These are phyloP conservation scores for Bucorvus abyssinicus DNA, from an alignment of 2,797 vertebrate genomes.

Conservation along the genomic window DNA sequence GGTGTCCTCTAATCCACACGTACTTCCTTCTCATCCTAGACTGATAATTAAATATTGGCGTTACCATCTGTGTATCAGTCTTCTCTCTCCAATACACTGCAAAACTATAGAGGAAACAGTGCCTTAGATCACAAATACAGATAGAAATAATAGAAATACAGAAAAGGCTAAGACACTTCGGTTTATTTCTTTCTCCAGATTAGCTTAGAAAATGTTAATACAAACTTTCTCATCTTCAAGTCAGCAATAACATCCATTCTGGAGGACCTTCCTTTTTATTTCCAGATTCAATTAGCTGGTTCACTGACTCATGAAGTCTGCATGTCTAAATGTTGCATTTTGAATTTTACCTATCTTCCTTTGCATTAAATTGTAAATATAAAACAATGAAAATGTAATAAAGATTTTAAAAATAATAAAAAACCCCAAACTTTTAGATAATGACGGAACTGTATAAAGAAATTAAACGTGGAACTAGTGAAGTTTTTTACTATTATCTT, in stretches of 20 bases:
- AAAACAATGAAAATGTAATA: neutral
- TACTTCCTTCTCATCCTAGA: neutral
- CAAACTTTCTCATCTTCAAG: neutral
- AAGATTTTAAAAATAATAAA: neutral
- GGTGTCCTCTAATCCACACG: neutral
- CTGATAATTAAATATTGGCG: neutral
- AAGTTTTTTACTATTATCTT: neutral
- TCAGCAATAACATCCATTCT: neutral
- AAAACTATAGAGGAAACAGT: neutral
- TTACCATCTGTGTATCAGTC: neutral
- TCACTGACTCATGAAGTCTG: neutral
- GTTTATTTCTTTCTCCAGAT: neutral
- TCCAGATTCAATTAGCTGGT: neutral
- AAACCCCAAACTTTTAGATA: neutral
- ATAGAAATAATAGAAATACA: neutral
- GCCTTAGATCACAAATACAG: neutral
- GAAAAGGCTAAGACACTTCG: neutral
- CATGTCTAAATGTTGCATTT: neutral
- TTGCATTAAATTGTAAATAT: neutral
- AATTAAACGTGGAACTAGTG: neutral
- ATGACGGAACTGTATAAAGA: neutral
- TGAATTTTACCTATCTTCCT: neutral
- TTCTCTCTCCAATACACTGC: neutral
- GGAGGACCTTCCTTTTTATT: neutral
- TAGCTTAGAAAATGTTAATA: neutral